Percentiles rank a stretch among this genome's conserved stretches.
These are phyloP conservation scores for Pogonomyrmex californicus DNA, from an alignment of 1,140 invertebrate species.

Conservation along the genomic window DNA sequence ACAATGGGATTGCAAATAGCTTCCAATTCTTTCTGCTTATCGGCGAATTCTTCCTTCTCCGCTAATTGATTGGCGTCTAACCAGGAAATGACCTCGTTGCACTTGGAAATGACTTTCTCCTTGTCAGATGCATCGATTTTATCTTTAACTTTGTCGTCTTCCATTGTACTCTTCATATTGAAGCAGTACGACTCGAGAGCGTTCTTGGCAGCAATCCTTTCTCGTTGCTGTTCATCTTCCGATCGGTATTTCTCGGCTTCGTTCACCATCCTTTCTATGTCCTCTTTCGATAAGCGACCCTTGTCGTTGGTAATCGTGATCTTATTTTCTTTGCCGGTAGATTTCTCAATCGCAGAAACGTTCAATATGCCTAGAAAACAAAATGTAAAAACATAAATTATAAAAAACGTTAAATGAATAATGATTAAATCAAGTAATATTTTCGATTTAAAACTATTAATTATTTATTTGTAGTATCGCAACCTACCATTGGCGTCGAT, in stretches of 20 bases:
- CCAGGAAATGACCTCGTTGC: constrained; percentile 97
- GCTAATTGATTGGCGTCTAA: constrained; percentile 97
- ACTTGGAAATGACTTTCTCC: constrained; percentile 95
- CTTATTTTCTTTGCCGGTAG: constrained; percentile 90
- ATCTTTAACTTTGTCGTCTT: constrained; percentile 96
- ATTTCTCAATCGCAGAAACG: constrained; percentile 88
- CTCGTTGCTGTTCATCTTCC: constrained; percentile 90
- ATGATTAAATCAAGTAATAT: background rate
- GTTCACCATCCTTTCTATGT: constrained; percentile 94
- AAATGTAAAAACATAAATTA: background rate
- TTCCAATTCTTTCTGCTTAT: constrained; percentile 96
- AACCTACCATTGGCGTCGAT: constrained; percentile 89
- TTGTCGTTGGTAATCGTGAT: constrained; percentile 96
- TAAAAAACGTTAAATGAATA: background rate
- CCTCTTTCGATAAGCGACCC: constrained; percentile 92
- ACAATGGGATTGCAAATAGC: constrained; percentile 95
- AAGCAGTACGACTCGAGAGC: constrained; percentile 94
- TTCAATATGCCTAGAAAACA: constrained; percentile 88
- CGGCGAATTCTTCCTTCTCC: constrained; percentile 97
- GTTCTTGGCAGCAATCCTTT: constrained; percentile 88
- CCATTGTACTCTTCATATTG: constrained; percentile 98
- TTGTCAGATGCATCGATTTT: constrained; percentile 96
- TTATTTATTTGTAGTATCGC: background rate
- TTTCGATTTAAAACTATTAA: constrained; percentile 16
- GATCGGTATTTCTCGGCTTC: constrained; percentile 89